These are phyloP conservation scores for Heliocidaris tuberculata DNA, from an alignment of 35 echinoderm and acorn worm genomes.

Conservation along the genomic window DNA sequence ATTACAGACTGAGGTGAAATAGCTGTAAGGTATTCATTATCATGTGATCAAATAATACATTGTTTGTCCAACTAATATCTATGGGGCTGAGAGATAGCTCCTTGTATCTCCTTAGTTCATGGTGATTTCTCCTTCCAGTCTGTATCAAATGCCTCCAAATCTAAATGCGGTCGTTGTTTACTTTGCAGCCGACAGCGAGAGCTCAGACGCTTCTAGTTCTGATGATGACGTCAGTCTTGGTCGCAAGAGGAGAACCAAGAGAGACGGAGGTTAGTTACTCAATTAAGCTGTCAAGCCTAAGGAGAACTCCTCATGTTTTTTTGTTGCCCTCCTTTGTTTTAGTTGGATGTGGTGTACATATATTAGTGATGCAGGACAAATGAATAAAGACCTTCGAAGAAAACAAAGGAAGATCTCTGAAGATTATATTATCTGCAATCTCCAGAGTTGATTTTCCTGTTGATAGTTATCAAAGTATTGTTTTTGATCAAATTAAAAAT, in stretches of 20 bases:
- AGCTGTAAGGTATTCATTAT: no score
- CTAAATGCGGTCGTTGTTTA: neutral
- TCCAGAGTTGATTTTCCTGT: no score
- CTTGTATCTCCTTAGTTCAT: neutral
- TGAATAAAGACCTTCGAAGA: neutral
- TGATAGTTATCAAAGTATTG: no score
- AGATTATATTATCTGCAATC: no score
- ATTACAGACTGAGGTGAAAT: no score
- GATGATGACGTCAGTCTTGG: conserved; percentile 80
- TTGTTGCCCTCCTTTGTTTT: neutral
- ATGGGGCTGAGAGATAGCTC: no score
- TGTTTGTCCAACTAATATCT: no score
- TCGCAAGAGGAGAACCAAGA: conserved; percentile 67
- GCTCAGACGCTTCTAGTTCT: conserved; percentile 91
- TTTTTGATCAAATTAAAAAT: no score
- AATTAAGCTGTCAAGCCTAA: neutral
- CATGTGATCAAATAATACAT: no score
- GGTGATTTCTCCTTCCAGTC: neutral
- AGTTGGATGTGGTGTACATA: neutral
- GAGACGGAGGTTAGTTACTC: conserved; percentile 57
- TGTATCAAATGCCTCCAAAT: neutral
- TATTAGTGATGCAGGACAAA: neutral
- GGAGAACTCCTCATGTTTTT: neutral
- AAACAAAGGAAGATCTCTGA: no score
- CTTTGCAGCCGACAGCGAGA: conserved; percentile 70